Evolutionary conservation across 2,797 vertebrate species (phyloP).

Genomic region (Oophaga sylvatica): DNA sequence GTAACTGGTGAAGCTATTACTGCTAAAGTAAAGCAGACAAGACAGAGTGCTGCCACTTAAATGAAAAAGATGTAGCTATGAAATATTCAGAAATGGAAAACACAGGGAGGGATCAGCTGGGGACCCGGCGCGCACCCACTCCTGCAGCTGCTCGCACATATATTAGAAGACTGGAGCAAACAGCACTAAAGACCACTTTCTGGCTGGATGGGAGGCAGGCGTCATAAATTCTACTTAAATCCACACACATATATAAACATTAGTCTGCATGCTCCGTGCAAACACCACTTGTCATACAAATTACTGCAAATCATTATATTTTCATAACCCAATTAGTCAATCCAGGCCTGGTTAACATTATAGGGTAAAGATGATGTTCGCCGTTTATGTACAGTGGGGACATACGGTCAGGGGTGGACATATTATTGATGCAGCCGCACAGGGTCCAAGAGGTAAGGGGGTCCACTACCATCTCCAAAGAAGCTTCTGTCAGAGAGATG

Average conservation of each 20-base stretch:
- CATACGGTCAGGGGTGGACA: too few relatives aligned
- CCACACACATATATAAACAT: slow-evolving; percentile 18
- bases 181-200: background rate
- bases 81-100: slow-evolving; percentile 37
- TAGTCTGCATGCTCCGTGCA: background rate
- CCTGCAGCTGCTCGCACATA: slow-evolving; percentile 26
- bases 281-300: slow-evolving; percentile 8
- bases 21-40: background rate
- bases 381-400: background rate
- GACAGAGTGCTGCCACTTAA: background rate
- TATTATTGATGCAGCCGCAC: too few relatives aligned
- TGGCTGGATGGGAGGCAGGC: background rate
- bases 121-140: background rate
- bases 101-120: slow-evolving; percentile 20
- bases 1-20: background rate
- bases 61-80: slow-evolving; percentile 21
- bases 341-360: background rate
- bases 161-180: slow-evolving; percentile 5
- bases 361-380: background rate
- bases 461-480: too few relatives aligned
- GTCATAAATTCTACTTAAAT: slow-evolving; percentile 28
- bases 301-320: background rate
- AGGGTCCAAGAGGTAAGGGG: too few relatives aligned
- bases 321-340: background rate
- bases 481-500: too few relatives aligned